Base-by-base conservation (phyloP, 1,140 invertebrate genomes). In the Drosophila setifemur region DNA sequence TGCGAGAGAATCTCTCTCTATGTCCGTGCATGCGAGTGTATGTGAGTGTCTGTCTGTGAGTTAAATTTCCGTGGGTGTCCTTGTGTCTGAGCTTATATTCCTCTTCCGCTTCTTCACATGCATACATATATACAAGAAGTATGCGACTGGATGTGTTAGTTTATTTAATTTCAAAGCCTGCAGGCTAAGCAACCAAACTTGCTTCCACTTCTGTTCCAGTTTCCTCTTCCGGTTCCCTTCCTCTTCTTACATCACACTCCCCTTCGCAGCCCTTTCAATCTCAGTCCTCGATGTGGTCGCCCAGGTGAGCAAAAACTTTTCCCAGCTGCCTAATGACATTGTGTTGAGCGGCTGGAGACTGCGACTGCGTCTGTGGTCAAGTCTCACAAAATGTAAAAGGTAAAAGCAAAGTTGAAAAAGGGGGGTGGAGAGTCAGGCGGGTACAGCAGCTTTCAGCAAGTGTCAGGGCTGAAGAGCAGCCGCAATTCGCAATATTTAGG, bases 121-220 rank as follows among this genome's bases (percentile, higher is more conserved):
- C 11, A 6, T 39, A 23, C 7, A 23, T 33, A 9, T 9, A 9
- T n/a, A 12, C 14, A 12, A 14, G 31, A 8, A 25, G 12, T 18
- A 11, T 23, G 52, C 45, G n/a, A 7, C 23, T 35, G n/a, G 47
- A 19, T 49, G 48, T 57, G 50, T 69, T 81, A 75, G 75, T 79
- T 79, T 74, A 79, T 75, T 79, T 79, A 82, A 82, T 79, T 79
- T 75, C 45, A 82, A 79, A 67, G 58, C 76, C 76, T 58, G 37
- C 26, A 43, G 33, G 43, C 52, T 42, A 53, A 67, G 42, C 40
- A 23, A 48, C 44, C 52, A 58, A 43, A 74, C 50, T 43, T 52
- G 64, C 21, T 48, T 69, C 64, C 52, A 26, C 26, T 40, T 54
- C 40, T 35, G 25, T 11, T 33, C 1, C 58, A 25, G 53, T 21